Percentiles rank a stretch among this genome's conserved stretches.
Conservation (phyloP, 1,140 invertebrate species). For the Gonatopus flavifemur region DNA sequence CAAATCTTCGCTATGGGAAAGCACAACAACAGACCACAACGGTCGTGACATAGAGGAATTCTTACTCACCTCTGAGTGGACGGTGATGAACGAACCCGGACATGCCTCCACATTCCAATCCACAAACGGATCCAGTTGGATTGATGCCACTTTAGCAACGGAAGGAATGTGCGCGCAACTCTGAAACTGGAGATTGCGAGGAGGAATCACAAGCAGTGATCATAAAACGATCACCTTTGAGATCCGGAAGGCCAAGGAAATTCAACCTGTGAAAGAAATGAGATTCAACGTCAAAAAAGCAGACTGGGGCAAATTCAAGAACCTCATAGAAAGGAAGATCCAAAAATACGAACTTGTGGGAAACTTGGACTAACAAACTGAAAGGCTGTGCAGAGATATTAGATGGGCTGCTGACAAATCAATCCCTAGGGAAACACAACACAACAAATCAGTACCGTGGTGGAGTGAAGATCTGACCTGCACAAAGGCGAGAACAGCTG, state of each 20-base stretch:
- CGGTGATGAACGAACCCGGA: constrained; percentile 6
- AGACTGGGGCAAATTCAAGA: constrained; percentile 15
- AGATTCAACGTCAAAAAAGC: constrained; percentile 12
- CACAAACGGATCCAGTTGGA: background rate
- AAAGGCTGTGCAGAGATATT: background rate
- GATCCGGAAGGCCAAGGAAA: background rate
- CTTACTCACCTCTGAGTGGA: background rate
- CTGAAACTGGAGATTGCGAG: background rate
- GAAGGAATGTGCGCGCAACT: background rate
- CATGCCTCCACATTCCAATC: background rate
- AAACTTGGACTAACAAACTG: background rate
- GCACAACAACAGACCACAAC: background rate
- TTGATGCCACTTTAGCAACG: constrained; percentile 11
- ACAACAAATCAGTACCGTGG: constrained; percentile 6
- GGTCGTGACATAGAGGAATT: constrained; percentile 16
- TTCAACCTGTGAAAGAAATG: background rate
- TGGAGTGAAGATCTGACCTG: constrained; percentile 15
- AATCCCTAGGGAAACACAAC: background rate
- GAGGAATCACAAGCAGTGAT: constrained; percentile 11
- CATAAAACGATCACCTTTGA: constrained; percentile 10
- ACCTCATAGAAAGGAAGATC: background rate
- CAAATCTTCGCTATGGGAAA: background rate
- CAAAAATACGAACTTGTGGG: background rate
- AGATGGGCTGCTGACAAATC: background rate
- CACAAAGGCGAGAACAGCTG: background rate